A percentile compares a stretch with the other conserved stretches of the same genome.
Evolutionary conservation across 1,140 invertebrate species (phyloP).

Genomic region (Euglossa dilemma): DNA sequence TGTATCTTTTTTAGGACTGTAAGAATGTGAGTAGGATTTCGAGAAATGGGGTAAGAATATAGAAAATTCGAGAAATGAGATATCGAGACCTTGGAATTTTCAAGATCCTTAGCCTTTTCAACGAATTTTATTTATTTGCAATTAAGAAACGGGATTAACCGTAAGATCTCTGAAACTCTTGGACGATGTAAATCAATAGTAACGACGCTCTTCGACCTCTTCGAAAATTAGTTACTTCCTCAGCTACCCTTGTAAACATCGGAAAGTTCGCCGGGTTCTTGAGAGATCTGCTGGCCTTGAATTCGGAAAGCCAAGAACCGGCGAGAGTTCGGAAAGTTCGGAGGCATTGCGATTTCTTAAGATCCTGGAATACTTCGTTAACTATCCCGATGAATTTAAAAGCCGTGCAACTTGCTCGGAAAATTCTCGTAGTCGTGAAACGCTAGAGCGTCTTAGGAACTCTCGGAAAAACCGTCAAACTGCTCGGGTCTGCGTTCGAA

Average conservation of each 20-base stretch:
- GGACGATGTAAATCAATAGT: neutral
- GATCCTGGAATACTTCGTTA: slow-evolving; percentile 21
- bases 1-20: too few species aligned
- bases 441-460: neutral
- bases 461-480: neutral
- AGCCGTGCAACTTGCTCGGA: neutral
- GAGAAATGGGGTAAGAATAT: too few species aligned
- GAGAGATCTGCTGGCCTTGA: neutral
- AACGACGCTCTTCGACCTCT: too few species aligned
- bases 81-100: too few species aligned
- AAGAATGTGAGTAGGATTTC: too few species aligned
- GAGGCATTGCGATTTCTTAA: slow-evolving; percentile 8
- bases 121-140: too few species aligned
- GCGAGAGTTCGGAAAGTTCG: neutral
- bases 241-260: too few species aligned
- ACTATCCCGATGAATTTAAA: slow-evolving; percentile 23
- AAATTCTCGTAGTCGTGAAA: neutral
- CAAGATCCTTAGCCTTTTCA: too few species aligned
- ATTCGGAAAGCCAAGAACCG: neutral
- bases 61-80: too few species aligned
- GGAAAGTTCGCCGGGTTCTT: neutral
- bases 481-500: neutral
- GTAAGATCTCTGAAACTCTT: too few species aligned
- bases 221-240: neutral
- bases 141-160: too few species aligned